Evolutionary conservation across 2,113 vertebrate genomes (phyloP).

Genomic region (Motacilla alba): DNA sequence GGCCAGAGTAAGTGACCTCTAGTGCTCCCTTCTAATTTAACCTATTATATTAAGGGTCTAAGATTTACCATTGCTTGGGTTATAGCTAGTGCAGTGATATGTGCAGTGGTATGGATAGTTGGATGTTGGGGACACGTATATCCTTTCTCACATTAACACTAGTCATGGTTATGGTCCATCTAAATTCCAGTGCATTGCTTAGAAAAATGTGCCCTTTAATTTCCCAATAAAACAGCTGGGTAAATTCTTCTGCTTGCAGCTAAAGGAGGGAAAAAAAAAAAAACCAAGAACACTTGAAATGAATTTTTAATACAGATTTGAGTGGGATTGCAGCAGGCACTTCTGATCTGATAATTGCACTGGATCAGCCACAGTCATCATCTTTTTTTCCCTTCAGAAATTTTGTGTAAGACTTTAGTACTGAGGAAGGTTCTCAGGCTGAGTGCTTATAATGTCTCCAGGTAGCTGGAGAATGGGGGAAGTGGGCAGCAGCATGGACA

Average conservation of each 20-base stretch:
- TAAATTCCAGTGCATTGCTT: conserved; percentile 51
- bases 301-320: conserved; percentile 68
- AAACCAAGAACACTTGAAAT: conserved; percentile 16
- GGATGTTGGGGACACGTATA: not conserved
- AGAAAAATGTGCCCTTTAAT: conserved; percentile 64
- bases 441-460: not conserved
- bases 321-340: conserved; percentile 62
- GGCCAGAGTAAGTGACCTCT: not conserved
- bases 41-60: not conserved
- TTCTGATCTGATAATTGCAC: conserved; percentile 64
- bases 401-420: not conserved
- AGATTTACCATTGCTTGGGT: not conserved
- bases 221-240: conserved; percentile 59
- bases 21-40: not conserved
- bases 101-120: conserved; percentile 5
- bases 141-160: conserved; percentile 27
- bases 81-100: not conserved
- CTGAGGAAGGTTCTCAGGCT: not conserved
- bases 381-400: conserved; percentile 28
- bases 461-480: not conserved
- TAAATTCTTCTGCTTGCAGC: conserved; percentile 55
- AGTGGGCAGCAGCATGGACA: not conserved
- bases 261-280: not conserved
- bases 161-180: conserved; percentile 28
- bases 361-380: conserved; percentile 36